Evolutionary conservation across 2,113 vertebrate species (phyloP).

Genomic region (Fulica atra): DNA sequence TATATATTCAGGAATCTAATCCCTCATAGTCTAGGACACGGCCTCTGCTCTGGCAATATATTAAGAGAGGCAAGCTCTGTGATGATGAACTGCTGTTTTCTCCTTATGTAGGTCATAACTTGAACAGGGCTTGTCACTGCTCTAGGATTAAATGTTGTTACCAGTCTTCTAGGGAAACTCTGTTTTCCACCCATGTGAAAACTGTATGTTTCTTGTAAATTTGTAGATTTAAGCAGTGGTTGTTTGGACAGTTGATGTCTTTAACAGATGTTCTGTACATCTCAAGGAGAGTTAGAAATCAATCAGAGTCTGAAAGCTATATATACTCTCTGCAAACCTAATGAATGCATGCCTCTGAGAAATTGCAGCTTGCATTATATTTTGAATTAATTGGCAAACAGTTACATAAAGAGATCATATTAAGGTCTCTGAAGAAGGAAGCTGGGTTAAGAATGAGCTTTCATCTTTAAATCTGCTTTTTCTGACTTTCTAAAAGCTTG

Average conservation of each 20-base stretch:
- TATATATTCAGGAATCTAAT: background rate
- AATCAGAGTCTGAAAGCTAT: slow-evolving; percentile 2
- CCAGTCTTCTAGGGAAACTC: background rate
- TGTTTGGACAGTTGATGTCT: slow-evolving; percentile 19
- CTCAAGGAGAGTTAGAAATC: slow-evolving; percentile 49
- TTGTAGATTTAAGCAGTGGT: background rate
- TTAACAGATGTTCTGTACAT: background rate
- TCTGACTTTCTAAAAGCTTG: slow-evolving; percentile 50
- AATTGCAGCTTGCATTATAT: slow-evolving; percentile 41
- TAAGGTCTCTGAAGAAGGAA: slow-evolving; percentile 64
- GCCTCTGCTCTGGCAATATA: background rate
- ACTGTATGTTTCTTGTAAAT: background rate
- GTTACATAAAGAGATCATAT: slow-evolving; percentile 65
- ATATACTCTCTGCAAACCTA: slow-evolving; percentile 3
- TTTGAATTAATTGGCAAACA: slow-evolving; percentile 63
- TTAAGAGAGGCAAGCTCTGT: background rate
- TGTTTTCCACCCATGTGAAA: background rate
- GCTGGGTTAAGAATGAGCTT: slow-evolving; percentile 58
- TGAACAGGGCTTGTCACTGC: background rate
- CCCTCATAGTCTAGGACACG: background rate
- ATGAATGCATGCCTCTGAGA: background rate
- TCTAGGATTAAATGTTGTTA: background rate
- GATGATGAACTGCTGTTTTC: background rate
- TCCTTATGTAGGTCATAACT: background rate
- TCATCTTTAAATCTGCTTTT: slow-evolving; percentile 66